A percentile compares a stretch with the other conserved stretches of the same genome.
These are phyloP conservation scores for Proctacanthus coquilletti DNA, from an alignment of 1,140 invertebrate genomes.

Conservation along the genomic window DNA sequence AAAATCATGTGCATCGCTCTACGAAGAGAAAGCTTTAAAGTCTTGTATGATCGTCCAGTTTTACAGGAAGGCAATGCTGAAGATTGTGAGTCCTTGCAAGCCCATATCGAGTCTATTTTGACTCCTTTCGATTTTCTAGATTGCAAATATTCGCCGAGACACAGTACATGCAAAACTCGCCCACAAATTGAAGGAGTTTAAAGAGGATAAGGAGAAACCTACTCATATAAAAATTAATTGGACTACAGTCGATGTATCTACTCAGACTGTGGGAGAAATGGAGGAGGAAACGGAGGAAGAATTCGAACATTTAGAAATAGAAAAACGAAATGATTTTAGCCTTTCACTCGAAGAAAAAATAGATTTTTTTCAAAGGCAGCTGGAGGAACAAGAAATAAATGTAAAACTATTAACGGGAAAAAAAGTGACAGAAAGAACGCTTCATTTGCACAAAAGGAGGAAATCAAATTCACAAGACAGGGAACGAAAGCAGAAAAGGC, in stretches of 20 bases:
- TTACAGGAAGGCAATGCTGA: conserved; percentile 23
- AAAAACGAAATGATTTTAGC: conserved; percentile 2
- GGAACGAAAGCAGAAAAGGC: neutral
- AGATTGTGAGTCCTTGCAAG: conserved; percentile 14
- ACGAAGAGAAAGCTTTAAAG: conserved; percentile 17
- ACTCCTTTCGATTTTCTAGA: neutral
- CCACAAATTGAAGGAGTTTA: conserved; percentile 6
- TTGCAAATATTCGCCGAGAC: conserved; percentile 11
- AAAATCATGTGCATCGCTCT: conserved; percentile 9
- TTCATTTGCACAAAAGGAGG: conserved; percentile 12
- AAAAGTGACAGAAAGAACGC: too few relatives aligned
- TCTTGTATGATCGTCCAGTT: conserved; percentile 17
- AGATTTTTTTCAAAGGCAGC: conserved; percentile 4
- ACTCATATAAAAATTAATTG: neutral
- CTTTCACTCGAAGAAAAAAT: conserved; percentile 5
- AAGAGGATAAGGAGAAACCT: conserved; percentile 1
- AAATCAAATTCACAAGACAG: conserved; percentile 23
- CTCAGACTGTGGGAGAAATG: conserved; percentile 1
- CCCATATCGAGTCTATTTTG: neutral
- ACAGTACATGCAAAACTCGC: conserved; percentile 16
- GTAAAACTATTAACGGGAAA: neutral
- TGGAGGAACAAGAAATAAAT: conserved; percentile 1
- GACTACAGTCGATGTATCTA: conserved; percentile 3
- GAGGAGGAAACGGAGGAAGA: neutral
- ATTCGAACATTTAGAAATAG: conserved; percentile 2